phyloP scores from a whole-genome alignment of 1,140 invertebrate species.

The Drosophila varians region DNA sequence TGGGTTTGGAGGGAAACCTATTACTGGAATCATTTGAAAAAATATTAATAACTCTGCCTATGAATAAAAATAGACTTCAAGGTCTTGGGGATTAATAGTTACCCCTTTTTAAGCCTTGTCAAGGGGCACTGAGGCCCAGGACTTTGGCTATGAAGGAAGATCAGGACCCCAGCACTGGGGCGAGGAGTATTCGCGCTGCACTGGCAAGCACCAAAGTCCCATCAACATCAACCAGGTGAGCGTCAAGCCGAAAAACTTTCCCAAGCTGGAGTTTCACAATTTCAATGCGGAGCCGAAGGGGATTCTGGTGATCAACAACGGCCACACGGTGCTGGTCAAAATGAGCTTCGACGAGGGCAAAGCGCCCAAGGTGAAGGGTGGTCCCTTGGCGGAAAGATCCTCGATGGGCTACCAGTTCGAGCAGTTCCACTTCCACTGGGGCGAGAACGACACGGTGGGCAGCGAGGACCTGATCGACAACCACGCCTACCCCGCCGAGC shows the following conservation, averaged over 20 bases:
- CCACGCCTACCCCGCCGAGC: slow-evolving; percentile 89
- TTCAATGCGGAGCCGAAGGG: slow-evolving; percentile 85
- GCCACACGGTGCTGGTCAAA: slow-evolving; percentile 88
- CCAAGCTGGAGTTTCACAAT: slow-evolving; percentile 85
- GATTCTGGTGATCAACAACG: slow-evolving; percentile 88
- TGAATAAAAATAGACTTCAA: not conserved
- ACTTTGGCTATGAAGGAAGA: slow-evolving; percentile 78
- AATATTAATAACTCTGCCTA: not conserved
- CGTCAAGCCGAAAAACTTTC: slow-evolving; percentile 84
- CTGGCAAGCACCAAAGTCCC: slow-evolving; percentile 92
- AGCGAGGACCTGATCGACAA: slow-evolving; percentile 95
- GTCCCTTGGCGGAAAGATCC: slow-evolving; percentile 85
- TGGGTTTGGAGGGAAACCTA: not conserved
- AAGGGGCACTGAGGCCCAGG: slow-evolving; percentile 23
- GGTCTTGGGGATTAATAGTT: not conserved
- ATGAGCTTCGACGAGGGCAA: slow-evolving; percentile 84
- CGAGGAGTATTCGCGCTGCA: slow-evolving; percentile 87
- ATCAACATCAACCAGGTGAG: slow-evolving; percentile 90
- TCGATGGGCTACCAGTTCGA: slow-evolving; percentile 88
- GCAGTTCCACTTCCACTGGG: slow-evolving; percentile 92
- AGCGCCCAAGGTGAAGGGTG: slow-evolving; percentile 86
- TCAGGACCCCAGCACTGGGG: slow-evolving; percentile 89
- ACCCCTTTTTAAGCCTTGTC: slow-evolving; percentile 2
- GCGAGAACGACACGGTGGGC: slow-evolving; percentile 90
- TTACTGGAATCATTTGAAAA: not conserved